phyloP scores from a whole-genome alignment of 2,797 vertebrate genomes.

The Dendrocincla fuliginosa region DNA sequence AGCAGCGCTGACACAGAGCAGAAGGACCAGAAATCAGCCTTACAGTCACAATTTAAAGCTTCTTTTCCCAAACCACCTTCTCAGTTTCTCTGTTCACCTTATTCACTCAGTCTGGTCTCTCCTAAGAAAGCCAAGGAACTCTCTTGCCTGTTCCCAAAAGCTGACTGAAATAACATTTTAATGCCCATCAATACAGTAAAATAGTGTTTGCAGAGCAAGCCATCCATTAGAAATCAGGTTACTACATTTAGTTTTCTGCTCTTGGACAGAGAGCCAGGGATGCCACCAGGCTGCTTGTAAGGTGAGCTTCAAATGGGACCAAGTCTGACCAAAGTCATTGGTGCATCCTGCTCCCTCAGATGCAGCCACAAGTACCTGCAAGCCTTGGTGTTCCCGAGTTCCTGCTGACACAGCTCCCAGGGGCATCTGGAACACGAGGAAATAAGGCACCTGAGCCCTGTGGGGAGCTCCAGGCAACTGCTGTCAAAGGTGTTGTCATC shows the following conservation, averaged over 20 bases:
- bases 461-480: not conserved
- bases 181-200: not conserved
- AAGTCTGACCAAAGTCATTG: not conserved
- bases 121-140: not conserved
- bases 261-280: not conserved
- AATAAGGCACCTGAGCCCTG: not conserved
- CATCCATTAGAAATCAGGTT: not conserved
- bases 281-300: not conserved
- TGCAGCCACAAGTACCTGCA: not conserved
- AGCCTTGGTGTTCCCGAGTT: not conserved
- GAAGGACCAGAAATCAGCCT: constrained; percentile 12
- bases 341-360: not conserved
- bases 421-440: not conserved
- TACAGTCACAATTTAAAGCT: not conserved
- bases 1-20: not conserved
- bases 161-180: not conserved
- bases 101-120: not conserved
- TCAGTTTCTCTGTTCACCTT: not conserved
- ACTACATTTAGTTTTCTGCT: not conserved
- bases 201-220: not conserved
- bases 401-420: not conserved
- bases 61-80: not conserved
- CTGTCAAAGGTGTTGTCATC: not conserved
- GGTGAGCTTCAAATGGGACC: not conserved
- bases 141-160: not conserved